These are phyloP conservation scores for Beaufortia kweichowensis DNA, from an alignment of 2,113 vertebrate genomes.

Conservation along the genomic window DNA sequence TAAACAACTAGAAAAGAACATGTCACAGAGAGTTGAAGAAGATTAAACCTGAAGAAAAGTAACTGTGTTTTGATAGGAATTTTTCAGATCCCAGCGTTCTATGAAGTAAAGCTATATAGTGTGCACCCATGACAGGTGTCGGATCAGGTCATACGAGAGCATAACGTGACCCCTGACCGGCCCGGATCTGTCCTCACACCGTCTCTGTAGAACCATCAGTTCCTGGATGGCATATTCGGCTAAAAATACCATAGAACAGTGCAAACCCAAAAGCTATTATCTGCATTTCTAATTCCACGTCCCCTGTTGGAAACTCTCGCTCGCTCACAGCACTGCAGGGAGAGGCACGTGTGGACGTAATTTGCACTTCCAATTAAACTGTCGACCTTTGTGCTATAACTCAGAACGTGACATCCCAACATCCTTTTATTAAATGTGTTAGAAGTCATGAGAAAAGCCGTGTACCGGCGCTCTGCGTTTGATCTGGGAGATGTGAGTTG, in stretches of 20 bases:
- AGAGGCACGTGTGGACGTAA: constrained; percentile 86
- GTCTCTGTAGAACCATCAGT: constrained; percentile 30
- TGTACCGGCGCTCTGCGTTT: no score
- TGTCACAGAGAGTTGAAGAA: no score
- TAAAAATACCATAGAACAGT: constrained; percentile 63
- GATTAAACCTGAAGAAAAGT: no score
- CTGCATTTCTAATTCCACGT: constrained; percentile 52
- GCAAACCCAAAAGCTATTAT: constrained; percentile 61
- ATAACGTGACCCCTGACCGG: neutral
- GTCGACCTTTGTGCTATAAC: constrained; percentile 85
- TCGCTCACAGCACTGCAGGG: constrained; percentile 79
- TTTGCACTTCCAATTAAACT: constrained; percentile 93
- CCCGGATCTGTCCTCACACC: neutral
- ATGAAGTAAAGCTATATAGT: no score
- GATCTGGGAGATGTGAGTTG: no score
- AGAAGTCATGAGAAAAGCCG: constrained; percentile 37
- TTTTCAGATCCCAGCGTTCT: no score
- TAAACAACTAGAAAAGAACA: no score
- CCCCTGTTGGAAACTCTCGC: constrained; percentile 52
- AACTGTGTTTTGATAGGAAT: no score
- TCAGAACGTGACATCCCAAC: constrained; percentile 75
- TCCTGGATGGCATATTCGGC: constrained; percentile 55
- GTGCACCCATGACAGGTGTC: no score
- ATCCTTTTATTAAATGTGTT: constrained; percentile 72
- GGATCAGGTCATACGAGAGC: no score